phyloP scores from a whole-genome alignment of 1,140 invertebrate genomes.

The Drosophila baimaii region DNA sequence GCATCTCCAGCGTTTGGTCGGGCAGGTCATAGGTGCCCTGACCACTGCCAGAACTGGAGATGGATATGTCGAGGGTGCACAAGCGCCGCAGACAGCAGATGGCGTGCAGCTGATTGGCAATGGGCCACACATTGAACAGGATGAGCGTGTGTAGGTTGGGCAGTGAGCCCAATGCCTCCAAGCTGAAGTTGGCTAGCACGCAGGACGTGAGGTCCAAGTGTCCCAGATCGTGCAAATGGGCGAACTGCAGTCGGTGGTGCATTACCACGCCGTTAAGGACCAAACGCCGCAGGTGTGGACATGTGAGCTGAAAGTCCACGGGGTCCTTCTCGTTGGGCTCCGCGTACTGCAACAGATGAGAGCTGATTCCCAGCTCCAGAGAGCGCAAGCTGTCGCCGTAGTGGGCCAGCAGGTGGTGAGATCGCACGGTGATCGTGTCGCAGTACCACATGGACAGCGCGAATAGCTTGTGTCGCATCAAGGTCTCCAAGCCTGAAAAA shows the following conservation, averaged over 20 bases:
- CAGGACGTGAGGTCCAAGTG: conserved; percentile 93
- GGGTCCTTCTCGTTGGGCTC: conserved; percentile 81
- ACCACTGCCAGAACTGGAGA: conserved; percentile 73
- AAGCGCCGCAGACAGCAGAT: conserved; percentile 87
- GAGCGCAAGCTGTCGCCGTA: conserved; percentile 84
- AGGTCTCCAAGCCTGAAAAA: conserved; percentile 85
- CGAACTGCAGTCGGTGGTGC: conserved; percentile 77
- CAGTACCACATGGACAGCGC: conserved; percentile 91
- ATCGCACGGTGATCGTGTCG: conserved; percentile 86
- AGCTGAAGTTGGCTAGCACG: conserved; percentile 85
- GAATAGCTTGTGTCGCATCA: conserved; percentile 89
- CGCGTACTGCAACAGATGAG: conserved; percentile 81
- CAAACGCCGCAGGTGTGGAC: conserved; percentile 88
- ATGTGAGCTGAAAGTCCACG: conserved; percentile 86
- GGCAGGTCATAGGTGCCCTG: conserved; percentile 82
- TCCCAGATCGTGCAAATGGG: conserved; percentile 86
- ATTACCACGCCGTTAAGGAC: conserved; percentile 85
- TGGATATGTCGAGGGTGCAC: conserved; percentile 92
- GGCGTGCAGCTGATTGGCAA: conserved; percentile 85
- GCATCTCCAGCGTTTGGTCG: conserved; percentile 86
- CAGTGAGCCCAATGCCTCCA: conserved; percentile 86
- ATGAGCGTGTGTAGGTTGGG: conserved; percentile 89
- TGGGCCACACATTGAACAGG: conserved; percentile 89
- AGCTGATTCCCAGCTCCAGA: conserved; percentile 84
- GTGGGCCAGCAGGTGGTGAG: conserved; percentile 84